Base-by-base conservation (phyloP, 1,140 invertebrate species). In the Bicyclus anynana region DNA sequence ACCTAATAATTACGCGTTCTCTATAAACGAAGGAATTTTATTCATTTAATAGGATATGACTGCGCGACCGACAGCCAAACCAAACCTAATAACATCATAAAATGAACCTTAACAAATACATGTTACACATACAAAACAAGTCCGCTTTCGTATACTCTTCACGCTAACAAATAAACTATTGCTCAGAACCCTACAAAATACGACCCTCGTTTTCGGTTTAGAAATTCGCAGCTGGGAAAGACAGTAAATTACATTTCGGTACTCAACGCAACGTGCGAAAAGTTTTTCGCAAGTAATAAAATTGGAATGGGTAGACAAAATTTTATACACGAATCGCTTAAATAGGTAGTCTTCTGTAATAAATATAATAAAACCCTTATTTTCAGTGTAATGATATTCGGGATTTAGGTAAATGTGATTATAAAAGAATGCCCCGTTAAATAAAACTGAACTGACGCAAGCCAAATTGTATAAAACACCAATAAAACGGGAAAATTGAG, bases 401-500 rank as follows among this genome's bases (percentile, higher is more conserved):
- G 60, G 51, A 63, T 65, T 63, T 35, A 53, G 47, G 42, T 61
- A 61, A 48, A 69, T 52, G 21, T 49, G 35, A 59, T 72, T 59
- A 68, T 62, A 72, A 68, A 65, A 63, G 52, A 69, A 70, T 70
- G 67, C 53, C 63, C n/a, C 48, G 53, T 72, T 74, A 67, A 73
- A 65, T 62, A 60, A 54, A 72, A 72, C 64, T 58, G 60, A 72
- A 72, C 65, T 68, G 49, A 58, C 63, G 60, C 53, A 50, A n/a
- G 60, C 69, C 61, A 73, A 79, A 77, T 79, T 79, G 69, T 82
- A 77, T 73, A 72, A 80, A 79, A 69, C 51, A 62, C 76, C 75
- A 77, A 77, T 82, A 79, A 79, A 82, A 65, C 35, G 53, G 60
- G 59, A 69, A 77, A 78, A 80, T 79, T 72, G 73, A 84, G 74